Conservation (phyloP, 2,113 vertebrate genomes). For the Nothoprocta pentlandii region DNA sequence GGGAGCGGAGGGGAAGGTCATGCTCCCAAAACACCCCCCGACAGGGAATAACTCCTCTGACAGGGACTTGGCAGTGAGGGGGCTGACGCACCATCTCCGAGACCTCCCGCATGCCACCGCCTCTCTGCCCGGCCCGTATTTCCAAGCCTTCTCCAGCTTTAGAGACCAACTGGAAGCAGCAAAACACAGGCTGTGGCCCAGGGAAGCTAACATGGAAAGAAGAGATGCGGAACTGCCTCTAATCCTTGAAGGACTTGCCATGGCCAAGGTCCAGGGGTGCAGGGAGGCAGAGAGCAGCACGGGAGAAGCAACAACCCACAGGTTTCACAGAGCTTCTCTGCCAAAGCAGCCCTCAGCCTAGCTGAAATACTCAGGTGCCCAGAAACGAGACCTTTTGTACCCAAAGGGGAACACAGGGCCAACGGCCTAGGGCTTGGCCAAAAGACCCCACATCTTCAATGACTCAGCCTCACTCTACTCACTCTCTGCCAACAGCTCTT, state of each 20-base stretch:
- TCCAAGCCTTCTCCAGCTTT: not conserved
- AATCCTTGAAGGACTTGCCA: not conserved
- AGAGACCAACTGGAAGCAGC: not conserved
- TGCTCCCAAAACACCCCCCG: not conserved
- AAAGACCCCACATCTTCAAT: not conserved
- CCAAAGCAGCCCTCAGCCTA: not conserved
- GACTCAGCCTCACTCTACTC: not conserved
- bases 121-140: not conserved
- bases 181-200: not conserved
- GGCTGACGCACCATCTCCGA: not conserved
- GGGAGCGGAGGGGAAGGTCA: not conserved
- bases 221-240: not conserved
- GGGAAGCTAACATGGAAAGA: not conserved
- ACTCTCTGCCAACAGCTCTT: not conserved
- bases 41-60: not conserved
- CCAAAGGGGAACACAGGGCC: fast-evolving
- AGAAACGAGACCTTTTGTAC: not conserved
- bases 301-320: not conserved
- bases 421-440: not conserved
- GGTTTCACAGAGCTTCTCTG: not conserved
- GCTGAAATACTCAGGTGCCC: not conserved
- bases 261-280: not conserved
- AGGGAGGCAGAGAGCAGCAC: not conserved
- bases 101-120: not conserved
- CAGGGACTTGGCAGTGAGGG: not conserved